phyloP scores from a whole-genome alignment of 2,113 vertebrate genomes.

The Scytalopus superciliaris region DNA sequence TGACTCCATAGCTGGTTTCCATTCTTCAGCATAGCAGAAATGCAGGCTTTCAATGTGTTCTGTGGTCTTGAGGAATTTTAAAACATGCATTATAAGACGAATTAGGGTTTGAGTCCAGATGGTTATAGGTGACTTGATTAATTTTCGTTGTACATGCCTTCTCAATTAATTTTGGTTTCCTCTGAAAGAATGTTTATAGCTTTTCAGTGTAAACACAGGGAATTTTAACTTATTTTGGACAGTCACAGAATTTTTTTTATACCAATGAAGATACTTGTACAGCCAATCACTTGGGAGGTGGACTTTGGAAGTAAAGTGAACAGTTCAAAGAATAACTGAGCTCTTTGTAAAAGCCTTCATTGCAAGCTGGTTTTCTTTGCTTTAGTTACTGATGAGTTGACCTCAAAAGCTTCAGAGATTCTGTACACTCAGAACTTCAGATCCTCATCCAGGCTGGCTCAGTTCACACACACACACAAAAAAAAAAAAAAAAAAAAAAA shows the following conservation, averaged over 20 bases:
- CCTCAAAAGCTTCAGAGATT: constrained; percentile 30
- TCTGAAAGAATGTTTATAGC: not conserved
- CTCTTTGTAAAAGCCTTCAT: not conserved
- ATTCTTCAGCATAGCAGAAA: not conserved
- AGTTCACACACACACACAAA: not conserved
- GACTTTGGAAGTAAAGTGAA: not conserved
- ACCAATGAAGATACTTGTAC: not conserved
- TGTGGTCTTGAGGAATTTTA: not conserved
- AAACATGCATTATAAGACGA: not conserved
- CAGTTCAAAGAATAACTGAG: not conserved
- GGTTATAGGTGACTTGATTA: not conserved
- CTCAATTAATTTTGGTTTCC: not conserved
- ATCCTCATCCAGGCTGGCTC: constrained; percentile 1
- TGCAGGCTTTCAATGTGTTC: not conserved
- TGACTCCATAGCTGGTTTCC: not conserved
- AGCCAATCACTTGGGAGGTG: not conserved
- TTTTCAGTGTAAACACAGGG: not conserved
- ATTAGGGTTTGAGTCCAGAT: not conserved
- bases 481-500: not conserved
- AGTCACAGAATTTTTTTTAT: constrained; percentile 1
- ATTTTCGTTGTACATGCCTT: not conserved
- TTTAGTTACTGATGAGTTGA: not conserved
- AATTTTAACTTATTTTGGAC: not conserved
- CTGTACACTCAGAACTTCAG: constrained; percentile 3
- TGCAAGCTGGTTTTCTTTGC: constrained; percentile 3